Percentiles rank a stretch among this genome's conserved stretches.
These are phyloP conservation scores for Monochamus saltuarius DNA, from an alignment of 1,140 invertebrate genomes.

Conservation along the genomic window DNA sequence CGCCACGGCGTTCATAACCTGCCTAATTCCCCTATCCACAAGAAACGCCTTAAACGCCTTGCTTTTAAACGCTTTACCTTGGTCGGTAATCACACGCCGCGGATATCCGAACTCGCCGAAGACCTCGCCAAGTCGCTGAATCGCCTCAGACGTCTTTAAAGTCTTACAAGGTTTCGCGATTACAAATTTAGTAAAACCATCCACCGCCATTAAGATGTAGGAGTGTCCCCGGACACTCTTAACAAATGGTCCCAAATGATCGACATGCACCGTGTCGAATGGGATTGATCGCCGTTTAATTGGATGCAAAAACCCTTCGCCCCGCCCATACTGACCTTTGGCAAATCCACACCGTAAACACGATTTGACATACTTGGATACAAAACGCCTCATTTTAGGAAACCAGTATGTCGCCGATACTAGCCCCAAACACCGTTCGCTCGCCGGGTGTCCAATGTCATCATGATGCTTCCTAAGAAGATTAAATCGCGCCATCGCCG, in stretches of 20 bases:
- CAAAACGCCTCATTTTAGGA: conserved; percentile 18
- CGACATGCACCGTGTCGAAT: conserved; percentile 37
- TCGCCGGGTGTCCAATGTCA: conserved; percentile 41
- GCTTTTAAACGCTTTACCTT: conserved; percentile 38
- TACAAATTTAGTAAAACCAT: conserved; percentile 48
- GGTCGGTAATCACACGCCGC: conserved; percentile 26
- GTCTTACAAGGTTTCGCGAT: conserved; percentile 15
- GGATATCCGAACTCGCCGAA: conserved; percentile 32
- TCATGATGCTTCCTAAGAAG: conserved; percentile 44
- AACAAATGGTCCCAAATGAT: conserved; percentile 41
- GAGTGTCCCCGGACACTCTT: conserved; percentile 27
- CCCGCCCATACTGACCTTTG: conserved; percentile 12
- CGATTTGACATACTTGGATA: not conserved
- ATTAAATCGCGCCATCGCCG: conserved; percentile 36
- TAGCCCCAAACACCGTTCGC: conserved; percentile 39
- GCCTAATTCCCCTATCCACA: conserved; percentile 30
- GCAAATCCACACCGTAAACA: conserved; percentile 19
- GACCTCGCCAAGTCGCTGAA: too few species aligned
- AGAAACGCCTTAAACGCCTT: conserved; percentile 38
- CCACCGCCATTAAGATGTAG: conserved; percentile 46
- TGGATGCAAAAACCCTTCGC: conserved; percentile 9
- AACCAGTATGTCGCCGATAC: conserved; percentile 45
- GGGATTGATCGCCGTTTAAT: conserved; percentile 14
- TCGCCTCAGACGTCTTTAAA: too few species aligned
- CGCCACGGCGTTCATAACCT: conserved; percentile 39